phyloP scores from a whole-genome alignment of 1,140 invertebrate genomes.

The Drosophila biarmipes region DNA sequence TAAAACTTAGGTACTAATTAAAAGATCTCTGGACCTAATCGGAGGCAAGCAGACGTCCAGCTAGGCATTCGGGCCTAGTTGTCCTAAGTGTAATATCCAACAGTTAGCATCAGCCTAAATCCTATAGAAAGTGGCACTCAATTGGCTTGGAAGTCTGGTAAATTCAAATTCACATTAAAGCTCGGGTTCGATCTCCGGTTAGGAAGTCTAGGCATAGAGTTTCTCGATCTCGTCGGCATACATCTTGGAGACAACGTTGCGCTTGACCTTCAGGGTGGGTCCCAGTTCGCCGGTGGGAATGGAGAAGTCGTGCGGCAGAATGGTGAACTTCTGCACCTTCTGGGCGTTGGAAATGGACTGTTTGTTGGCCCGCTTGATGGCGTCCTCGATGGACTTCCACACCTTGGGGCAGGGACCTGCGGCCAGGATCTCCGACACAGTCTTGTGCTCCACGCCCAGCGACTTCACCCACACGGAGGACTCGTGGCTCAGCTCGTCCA shows the following conservation, averaged over 20 bases:
- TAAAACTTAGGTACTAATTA: slow-evolving; percentile 53
- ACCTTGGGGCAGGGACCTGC: slow-evolving; percentile 87
- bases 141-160: slow-evolving; percentile 70
- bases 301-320: slow-evolving; percentile 95
- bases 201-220: slow-evolving; percentile 83
- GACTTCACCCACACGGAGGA: slow-evolving; percentile 89
- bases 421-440: slow-evolving; percentile 89
- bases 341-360: slow-evolving; percentile 94
- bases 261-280: slow-evolving; percentile 94
- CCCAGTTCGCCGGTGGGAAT: slow-evolving; percentile 94
- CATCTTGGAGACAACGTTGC: slow-evolving; percentile 89
- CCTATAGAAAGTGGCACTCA: slow-evolving; percentile 59
- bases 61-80: slow-evolving; percentile 1
- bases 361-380: slow-evolving; percentile 91
- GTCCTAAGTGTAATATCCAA: slow-evolving; percentile 50
- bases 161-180: slow-evolving; percentile 78
- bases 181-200: slow-evolving; percentile 48
- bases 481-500: slow-evolving; percentile 88
- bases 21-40: slow-evolving; percentile 37
- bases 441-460: slow-evolving; percentile 89
- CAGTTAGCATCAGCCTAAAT: slow-evolving; percentile 51
- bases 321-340: slow-evolving; percentile 95
- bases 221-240: slow-evolving; percentile 90
- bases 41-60: slow-evolving; percentile 21
- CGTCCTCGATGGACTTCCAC: slow-evolving; percentile 90